phyloP scores from a whole-genome alignment of 2,888 invertebrate species.

The Ceratothoa steindachneri region DNA sequence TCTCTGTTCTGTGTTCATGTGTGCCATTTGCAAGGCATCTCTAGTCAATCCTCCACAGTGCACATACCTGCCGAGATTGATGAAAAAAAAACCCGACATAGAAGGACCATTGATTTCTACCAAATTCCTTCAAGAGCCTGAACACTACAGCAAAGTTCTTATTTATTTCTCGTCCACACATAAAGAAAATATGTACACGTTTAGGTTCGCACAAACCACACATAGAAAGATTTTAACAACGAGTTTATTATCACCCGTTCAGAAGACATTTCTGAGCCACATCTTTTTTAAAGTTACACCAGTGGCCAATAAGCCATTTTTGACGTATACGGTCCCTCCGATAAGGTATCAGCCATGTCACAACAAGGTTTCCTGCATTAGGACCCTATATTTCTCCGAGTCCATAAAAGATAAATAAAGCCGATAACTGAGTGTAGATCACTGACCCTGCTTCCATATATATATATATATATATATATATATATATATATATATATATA shows the following conservation, averaged over 20 bases:
- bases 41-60: too few species aligned
- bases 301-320: not conserved
- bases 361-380: not conserved
- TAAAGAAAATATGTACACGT: not conserved
- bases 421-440: not conserved
- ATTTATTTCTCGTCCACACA: not conserved
- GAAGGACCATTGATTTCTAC: not conserved
- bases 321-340: not conserved
- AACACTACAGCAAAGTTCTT: not conserved
- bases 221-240: not conserved
- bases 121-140: not conserved
- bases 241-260: not conserved
- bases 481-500: constrained; percentile 17
- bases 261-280: not conserved
- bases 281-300: not conserved
- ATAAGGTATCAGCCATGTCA: not conserved
- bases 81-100: not conserved
- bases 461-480: not conserved
- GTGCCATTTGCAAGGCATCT: too few species aligned
- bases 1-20: too few species aligned
- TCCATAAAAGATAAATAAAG: not conserved
- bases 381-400: not conserved
- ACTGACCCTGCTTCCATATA: not conserved
- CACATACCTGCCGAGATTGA: not conserved
- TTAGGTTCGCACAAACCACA: not conserved